A percentile compares a stretch with the other conserved stretches of the same genome.
Evolutionary conservation across 2,113 vertebrate genomes (phyloP).

Genomic region (Solea solea): DNA sequence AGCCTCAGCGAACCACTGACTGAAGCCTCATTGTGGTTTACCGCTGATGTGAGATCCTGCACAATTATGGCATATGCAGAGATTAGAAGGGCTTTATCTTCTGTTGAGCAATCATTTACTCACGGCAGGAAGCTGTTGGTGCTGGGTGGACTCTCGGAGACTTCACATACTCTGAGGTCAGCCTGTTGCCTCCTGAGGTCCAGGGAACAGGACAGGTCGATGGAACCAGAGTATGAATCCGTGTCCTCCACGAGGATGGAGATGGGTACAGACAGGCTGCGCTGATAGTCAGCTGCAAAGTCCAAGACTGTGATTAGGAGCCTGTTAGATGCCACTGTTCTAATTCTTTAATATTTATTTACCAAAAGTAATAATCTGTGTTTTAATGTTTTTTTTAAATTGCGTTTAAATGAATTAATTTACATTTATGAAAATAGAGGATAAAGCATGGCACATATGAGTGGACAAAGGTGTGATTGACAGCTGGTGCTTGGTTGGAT

Average conservation of each 20-base stretch:
- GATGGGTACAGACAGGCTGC: slow-evolving; percentile 82
- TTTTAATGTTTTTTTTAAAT: no score
- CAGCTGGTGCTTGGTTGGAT: no score
- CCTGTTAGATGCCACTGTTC: no score
- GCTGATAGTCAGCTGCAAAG: slow-evolving; percentile 76
- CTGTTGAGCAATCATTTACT: slow-evolving; percentile 35
- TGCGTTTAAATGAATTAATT: no score
- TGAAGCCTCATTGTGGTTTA: slow-evolving; percentile 31
- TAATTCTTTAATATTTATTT: no score
- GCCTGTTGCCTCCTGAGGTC: slow-evolving; percentile 64
- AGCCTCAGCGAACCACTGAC: not conserved
- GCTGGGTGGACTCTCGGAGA: slow-evolving; percentile 63
- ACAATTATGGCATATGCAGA: not conserved
- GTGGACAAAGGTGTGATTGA: no score
- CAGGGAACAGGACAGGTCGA: slow-evolving; percentile 76
- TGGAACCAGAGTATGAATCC: slow-evolving; percentile 35
- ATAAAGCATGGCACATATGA: no score
- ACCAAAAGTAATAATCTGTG: no score
- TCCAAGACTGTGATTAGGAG: not conserved
- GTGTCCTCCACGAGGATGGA: slow-evolving; percentile 74
- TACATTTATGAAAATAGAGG: no score
- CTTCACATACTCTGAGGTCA: slow-evolving; percentile 22
- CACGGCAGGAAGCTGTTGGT: slow-evolving; percentile 70
- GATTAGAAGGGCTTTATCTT: not conserved
- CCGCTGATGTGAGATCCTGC: slow-evolving; percentile 25